Conservation (phyloP, 2,113 vertebrate species). For the Uria aalge region DNA sequence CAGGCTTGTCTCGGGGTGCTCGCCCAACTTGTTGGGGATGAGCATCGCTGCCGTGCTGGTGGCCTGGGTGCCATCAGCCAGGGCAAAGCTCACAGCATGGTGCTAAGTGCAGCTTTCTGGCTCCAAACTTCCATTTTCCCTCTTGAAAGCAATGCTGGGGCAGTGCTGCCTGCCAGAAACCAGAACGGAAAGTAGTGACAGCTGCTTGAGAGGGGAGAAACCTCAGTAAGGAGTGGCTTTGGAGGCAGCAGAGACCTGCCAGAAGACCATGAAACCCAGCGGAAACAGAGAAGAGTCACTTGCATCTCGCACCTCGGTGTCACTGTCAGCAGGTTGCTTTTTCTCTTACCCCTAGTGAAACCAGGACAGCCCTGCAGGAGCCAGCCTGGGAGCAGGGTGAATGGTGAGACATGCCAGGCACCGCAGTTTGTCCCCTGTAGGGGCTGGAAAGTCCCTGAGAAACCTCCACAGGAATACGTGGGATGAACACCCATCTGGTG, state of each 20-base stretch:
- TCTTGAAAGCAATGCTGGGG: background rate
- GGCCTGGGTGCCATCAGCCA: background rate
- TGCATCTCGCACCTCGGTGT: background rate
- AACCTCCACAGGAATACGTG: background rate
- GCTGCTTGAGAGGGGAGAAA: background rate
- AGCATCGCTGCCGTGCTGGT: background rate
- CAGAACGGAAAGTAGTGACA: background rate
- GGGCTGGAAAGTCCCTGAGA: background rate
- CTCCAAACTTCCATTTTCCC: background rate
- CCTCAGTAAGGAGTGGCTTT: background rate
- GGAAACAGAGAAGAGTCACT: background rate
- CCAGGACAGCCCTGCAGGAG: accelerated
- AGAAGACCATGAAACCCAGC: background rate
- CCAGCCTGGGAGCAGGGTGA: accelerated
- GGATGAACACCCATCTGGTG: background rate
- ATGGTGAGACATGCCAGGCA: background rate
- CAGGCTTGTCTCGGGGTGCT: accelerated
- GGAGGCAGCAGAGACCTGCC: background rate
- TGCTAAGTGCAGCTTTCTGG: background rate
- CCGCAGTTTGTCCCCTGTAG: accelerated
- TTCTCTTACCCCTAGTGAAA: background rate
- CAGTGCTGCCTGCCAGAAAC: background rate
- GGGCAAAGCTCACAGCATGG: background rate
- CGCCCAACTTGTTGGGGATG: accelerated
- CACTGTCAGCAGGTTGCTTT: background rate